These are phyloP conservation scores for Holocentrus rufus DNA, from an alignment of 2,797 vertebrate genomes.

Conservation along the genomic window DNA sequence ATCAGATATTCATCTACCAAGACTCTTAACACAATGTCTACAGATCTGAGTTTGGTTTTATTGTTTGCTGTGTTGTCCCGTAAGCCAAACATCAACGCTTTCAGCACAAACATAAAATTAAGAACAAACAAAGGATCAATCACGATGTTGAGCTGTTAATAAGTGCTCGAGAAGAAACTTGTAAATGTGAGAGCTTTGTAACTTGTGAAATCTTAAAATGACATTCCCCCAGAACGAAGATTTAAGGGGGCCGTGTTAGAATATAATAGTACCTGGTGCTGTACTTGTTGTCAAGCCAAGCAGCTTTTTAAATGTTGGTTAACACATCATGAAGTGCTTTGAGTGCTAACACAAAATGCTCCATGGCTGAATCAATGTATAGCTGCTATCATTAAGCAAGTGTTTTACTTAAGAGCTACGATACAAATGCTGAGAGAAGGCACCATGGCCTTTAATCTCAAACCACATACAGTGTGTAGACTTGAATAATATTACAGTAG, in stretches of 20 bases:
- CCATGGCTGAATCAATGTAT: not conserved
- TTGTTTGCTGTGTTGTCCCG: not conserved
- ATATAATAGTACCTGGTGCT: not conserved
- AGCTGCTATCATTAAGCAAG: not conserved
- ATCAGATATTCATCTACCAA: not conserved
- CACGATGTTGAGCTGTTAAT: not conserved
- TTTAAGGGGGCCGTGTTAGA: slow-evolving; percentile 6
- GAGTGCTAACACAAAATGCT: not conserved
- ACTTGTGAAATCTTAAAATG: not conserved
- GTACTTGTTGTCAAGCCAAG: not conserved
- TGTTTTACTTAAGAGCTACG: slow-evolving; percentile 33
- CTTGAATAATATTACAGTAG: not conserved
- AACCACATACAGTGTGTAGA: not conserved
- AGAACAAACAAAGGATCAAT: not conserved
- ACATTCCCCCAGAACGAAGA: not conserved
- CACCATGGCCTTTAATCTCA: not conserved
- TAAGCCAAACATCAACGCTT: not conserved
- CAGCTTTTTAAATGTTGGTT: slow-evolving; percentile 2
- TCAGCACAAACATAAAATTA: not conserved
- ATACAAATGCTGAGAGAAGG: too few relatives aligned
- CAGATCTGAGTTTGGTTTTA: slow-evolving; percentile 5
- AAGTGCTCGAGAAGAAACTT: not conserved
- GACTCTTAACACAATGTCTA: not conserved
- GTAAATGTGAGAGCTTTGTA: slow-evolving; percentile 2
- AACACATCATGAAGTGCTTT: slow-evolving; percentile 20